Base-by-base conservation (phyloP, 2,888 invertebrate species). In the Parnassius glacialis region DNA sequence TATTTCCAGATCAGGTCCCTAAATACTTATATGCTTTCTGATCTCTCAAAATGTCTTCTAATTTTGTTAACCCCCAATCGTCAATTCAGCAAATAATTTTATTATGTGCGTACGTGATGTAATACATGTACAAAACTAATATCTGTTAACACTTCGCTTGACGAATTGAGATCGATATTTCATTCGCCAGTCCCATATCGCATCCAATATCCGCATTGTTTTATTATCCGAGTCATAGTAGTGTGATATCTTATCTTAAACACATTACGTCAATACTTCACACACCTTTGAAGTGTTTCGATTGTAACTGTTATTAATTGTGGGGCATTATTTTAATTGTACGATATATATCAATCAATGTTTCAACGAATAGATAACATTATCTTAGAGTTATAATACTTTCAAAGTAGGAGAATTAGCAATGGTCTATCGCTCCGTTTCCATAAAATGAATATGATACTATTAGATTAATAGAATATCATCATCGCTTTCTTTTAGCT, bases 101-200 rank as follows among this genome's bases (percentile, higher is more conserved):
- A n/a, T 9, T 51, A 51, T 20, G 51, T 55, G 64, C 51, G 50
- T 64, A 64, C 64, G 64, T 64, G 64, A 64, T 52, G 25, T 50
- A 54, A 41, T 11, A 16, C 64, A 64, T 53, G 64, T 59, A 55
- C 62, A 51, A 47, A 42, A 13, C 20, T 13, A 45, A 57, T 50
- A 50, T 53, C 57, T n/a, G 45, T 41, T 11, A 41, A 53, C 42
- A 57, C 50, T 42, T n/a, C 16, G 52, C 52, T 52, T 54, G 57
- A 61, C 54, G 51, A 55, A 54, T 58, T 63, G 45, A 61, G 69
- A 71, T 68, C 67, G 66, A 64, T 60, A 67, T 63, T 59, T 64
- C 58, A 67, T 53, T 45, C 58, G 52, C 34, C 56, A 64, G 65
- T 58, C 64, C 67, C 62, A 54, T 57, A 56, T 57, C 52, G 42